Conservation (phyloP, 37 sponge, comb jelly and placozoan genomes). For the Eunapius fragilis region DNA sequence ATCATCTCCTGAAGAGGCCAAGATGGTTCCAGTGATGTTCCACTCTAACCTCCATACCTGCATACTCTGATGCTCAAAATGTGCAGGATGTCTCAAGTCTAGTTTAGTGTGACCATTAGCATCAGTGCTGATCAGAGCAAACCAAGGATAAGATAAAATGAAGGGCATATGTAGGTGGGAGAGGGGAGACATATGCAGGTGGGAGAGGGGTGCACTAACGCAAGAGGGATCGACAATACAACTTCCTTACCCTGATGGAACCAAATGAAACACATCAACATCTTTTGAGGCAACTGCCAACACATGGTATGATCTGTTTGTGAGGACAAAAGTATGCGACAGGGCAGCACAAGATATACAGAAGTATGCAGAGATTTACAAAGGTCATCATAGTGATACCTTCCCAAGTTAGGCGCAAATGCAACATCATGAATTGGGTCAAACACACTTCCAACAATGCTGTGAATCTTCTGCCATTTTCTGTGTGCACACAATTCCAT, state of each 20-base stretch:
- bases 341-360: neutral
- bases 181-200: too few species aligned
- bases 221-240: neutral
- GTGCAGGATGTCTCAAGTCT: conserved; percentile 82
- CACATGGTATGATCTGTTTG: conserved; percentile 74
- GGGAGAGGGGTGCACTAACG: neutral
- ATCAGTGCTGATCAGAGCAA: conserved; percentile 31
- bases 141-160: too few species aligned
- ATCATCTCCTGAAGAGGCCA: conserved; percentile 96
- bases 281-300: conserved; percentile 93
- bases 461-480: conserved; percentile 86
- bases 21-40: conserved; percentile 93
- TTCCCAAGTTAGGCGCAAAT: conserved; percentile 95
- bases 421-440: conserved; percentile 93
- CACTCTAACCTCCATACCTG: conserved; percentile 96
- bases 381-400: conserved; percentile 52
- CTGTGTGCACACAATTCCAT: conserved; percentile 9
- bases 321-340: neutral
- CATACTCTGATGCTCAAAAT: conserved; percentile 75
- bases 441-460: conserved; percentile 60
- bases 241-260: conserved; percentile 51
- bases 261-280: conserved; percentile 70
- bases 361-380: neutral
- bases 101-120: conserved; percentile 72
- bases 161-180: too few species aligned